Evolutionary conservation across 2,113 vertebrate species (phyloP).

Genomic region (Oceanodroma tethys): DNA sequence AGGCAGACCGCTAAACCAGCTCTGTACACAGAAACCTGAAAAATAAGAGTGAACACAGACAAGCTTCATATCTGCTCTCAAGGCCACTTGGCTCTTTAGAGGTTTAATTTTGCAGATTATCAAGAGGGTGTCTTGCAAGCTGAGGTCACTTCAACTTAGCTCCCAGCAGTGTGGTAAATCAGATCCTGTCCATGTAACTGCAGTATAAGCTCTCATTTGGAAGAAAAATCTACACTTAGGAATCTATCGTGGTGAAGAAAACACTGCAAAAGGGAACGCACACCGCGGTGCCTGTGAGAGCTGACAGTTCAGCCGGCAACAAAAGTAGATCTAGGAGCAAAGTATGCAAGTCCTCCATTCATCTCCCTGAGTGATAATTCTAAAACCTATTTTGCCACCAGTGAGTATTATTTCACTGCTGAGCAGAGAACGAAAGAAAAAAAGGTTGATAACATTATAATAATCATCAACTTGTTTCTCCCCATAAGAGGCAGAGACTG

Average conservation of each 20-base stretch:
- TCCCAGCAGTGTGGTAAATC: slow-evolving; percentile 6
- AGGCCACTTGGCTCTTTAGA: neutral
- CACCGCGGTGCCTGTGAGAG: neutral
- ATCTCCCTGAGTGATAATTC: slow-evolving; percentile 7
- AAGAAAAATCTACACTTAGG: slow-evolving; percentile 11
- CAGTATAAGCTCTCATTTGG: neutral
- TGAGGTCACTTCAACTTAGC: neutral
- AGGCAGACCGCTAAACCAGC: neutral
- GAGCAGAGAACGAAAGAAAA: neutral
- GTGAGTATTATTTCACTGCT: neutral
- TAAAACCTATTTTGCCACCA: slow-evolving; percentile 8
- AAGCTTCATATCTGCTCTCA: neutral
- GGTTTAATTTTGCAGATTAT: slow-evolving; percentile 5
- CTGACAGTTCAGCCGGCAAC: neutral
- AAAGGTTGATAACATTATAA: neutral
- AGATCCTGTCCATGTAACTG: neutral
- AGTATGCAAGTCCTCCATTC: neutral
- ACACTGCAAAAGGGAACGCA: neutral
- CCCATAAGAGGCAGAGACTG: neutral
- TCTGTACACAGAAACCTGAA: neutral
- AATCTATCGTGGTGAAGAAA: neutral
- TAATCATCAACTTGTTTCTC: neutral
- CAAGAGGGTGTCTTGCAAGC: neutral
- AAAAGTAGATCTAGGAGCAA: neutral
- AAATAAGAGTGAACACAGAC: neutral